Base-by-base conservation (phyloP, 2,888 invertebrate genomes). In the Hesperia comma region DNA sequence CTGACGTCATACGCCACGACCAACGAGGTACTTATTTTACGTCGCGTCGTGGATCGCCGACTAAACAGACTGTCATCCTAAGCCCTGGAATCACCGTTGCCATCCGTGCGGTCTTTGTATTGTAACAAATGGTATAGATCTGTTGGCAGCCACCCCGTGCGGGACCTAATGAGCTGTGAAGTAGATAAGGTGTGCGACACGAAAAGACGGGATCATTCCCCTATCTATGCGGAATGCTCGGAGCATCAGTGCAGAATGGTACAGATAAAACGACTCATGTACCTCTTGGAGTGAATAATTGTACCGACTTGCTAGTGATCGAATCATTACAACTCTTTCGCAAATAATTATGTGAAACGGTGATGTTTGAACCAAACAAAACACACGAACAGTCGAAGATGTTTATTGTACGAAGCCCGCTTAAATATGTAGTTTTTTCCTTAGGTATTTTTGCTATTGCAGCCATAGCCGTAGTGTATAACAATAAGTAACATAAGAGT, bases 111-210 rank as follows among this genome's bases (percentile, higher is more conserved):
- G 82, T 86, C 82, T 81, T 79, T 81, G 88, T 90, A 90, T 92
- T 91, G 92, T 89, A 87, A 88, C 87, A 90, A 92, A 90, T 88
- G 83, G 85, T 79, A 83, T 78, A 86, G 88, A 87, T 88, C 85
- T 88, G 82, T 79, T 84, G 78, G 81, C 81, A 84, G 83, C 79
- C 83, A 76, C 79, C 81, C 84, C 80, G 84, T 86, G 85, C 81
- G 85, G 77, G 79, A 85, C 85, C 88, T 92, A 93, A 93, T 93
- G 93, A 92, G 88, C 90, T 88, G 93, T 93, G 91, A 94, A 94
- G 86, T 82, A 93, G 94, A 94, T 94, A 94, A 93, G 93, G 87
- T 86, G 83, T 75, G 82, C 83, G 81, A 81, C 83, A 81, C 78
- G 78, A 84, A 83, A 79, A 84, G 83, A 84, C 85, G 84, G 84